Evolutionary conservation across 1,140 invertebrate genomes (phyloP).

Genomic region (Adelges cooleyi): DNA sequence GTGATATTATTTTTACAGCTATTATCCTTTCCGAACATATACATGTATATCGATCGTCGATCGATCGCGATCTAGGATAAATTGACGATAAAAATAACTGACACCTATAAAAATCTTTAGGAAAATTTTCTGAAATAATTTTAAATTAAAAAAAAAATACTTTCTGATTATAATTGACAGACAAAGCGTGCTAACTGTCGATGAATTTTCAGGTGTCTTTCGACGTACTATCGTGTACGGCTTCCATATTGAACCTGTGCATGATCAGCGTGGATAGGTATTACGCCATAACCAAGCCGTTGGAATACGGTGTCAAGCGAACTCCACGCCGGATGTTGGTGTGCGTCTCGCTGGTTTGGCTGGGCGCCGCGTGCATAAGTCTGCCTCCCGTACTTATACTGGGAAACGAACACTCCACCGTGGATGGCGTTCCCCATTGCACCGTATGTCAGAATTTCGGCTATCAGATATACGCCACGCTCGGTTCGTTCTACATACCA

Average conservation of each 20-base stretch:
- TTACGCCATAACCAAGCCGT: slow-evolving; percentile 79
- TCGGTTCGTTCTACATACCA: slow-evolving; percentile 82
- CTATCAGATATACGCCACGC: slow-evolving; percentile 73
- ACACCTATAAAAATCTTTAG: too few species aligned
- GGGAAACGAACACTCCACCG: slow-evolving; percentile 63
- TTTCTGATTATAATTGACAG: too few species aligned
- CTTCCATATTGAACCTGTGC: slow-evolving; percentile 83
- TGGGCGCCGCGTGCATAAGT: slow-evolving; percentile 76
- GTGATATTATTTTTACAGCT: too few species aligned
- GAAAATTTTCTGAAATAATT: too few species aligned
- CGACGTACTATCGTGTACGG: slow-evolving; percentile 70
- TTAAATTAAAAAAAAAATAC: too few species aligned
- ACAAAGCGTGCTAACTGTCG: too few species aligned
- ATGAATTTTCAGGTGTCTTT: slow-evolving; percentile 48
- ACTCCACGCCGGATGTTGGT: slow-evolving; percentile 71
- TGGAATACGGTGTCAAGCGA: slow-evolving; percentile 78
- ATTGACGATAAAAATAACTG: too few species aligned
- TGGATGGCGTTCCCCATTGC: slow-evolving; percentile 54
- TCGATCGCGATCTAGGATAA: too few species aligned
- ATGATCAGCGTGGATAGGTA: slow-evolving; percentile 82
- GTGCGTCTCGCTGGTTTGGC: slow-evolving; percentile 79
- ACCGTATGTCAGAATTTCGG: slow-evolving; percentile 74
- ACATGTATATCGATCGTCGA: too few species aligned
- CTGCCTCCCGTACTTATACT: slow-evolving; percentile 75
- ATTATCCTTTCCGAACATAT: too few species aligned